These are phyloP conservation scores for Nanger granti DNA, from an alignment of 2,113 vertebrate genomes.

Conservation along the genomic window DNA sequence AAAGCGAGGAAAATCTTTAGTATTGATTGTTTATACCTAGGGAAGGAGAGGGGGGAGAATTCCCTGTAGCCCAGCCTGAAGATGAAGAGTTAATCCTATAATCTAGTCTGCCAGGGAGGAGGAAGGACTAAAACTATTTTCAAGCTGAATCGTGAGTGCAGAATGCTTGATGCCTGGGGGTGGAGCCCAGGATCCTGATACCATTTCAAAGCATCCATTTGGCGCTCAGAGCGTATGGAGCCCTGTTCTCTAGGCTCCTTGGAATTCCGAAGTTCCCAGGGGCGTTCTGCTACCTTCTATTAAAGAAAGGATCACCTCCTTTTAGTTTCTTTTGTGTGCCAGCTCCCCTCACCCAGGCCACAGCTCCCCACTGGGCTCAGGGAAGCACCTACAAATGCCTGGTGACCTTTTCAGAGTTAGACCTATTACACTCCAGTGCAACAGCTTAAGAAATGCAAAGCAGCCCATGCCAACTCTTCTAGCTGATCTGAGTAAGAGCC, in stretches of 20 bases:
- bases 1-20: neutral
- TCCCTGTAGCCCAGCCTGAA: neutral
- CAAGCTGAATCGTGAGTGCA: neutral
- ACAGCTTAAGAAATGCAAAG: neutral
- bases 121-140: constrained; percentile 25
- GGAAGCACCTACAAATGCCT: neutral
- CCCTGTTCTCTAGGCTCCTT: neutral
- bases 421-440: constrained; percentile 19
- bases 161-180: constrained; percentile 30
- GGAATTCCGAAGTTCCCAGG: neutral
- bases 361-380: neutral
- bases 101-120: constrained; percentile 25
- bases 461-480: neutral
- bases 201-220: neutral
- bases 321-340: neutral
- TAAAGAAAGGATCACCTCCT: neutral
- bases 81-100: constrained; percentile 55
- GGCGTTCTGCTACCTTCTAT: neutral
- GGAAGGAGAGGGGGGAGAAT: neutral
- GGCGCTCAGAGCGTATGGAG: accelerated
- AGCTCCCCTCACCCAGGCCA: neutral
- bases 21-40: neutral
- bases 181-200: neutral
- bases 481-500: neutral
- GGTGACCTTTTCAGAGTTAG: constrained; percentile 46